Base-by-base conservation (phyloP, 2,888 invertebrate genomes). In the Rhagonycha fulva region DNA sequence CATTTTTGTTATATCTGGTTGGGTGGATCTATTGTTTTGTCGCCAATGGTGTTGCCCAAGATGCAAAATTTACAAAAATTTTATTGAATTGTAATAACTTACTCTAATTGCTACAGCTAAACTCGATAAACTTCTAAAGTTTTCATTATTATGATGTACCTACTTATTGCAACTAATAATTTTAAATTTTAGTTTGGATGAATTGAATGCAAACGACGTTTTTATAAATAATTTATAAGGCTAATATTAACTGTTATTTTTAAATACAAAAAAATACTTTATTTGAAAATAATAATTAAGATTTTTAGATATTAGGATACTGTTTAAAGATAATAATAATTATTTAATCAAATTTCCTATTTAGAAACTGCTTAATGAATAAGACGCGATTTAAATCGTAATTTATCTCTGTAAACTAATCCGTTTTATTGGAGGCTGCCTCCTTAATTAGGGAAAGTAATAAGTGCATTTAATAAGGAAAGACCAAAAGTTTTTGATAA, bases 381-480 rank as follows among this genome's bases (percentile, higher is more conserved):
- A 80, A 79, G 79, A 74, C 77, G 76, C 76, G 75, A 71, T 79
- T 81, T 80, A 80, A 80, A 81, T 76, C 76, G 76, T 76, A 80
- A 81, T 81, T 81, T 81, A 80, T 81, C 78, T 79, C 76, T 75
- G 74, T 72, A 74, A 76, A 78, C 75, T 71, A 72, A 69, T 70
- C 74, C 68, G 74, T 72, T 72, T 72, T 74, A 70, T 63, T 70
- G 72, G 75, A 70, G 73, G 75, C 71, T 74, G 32, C 72, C 72
- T 75, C 75, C 76, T 71, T 70, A 72, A 73, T 70, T 74, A 71
- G 63, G 60, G 74, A 67, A 78, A 74, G 80, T 79, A 82, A 82
- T 82, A 82, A 81, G 81, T 80, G 80, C 81, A 79, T 82, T 82
- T 82, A 82, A 82, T 81, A 82, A 81, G 79, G 74, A 71, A 71